A percentile compares a stretch with the other conserved stretches of the same genome.
Conservation (phyloP, 23 tunicate genomes). For the Ciona savignyi region DNA sequence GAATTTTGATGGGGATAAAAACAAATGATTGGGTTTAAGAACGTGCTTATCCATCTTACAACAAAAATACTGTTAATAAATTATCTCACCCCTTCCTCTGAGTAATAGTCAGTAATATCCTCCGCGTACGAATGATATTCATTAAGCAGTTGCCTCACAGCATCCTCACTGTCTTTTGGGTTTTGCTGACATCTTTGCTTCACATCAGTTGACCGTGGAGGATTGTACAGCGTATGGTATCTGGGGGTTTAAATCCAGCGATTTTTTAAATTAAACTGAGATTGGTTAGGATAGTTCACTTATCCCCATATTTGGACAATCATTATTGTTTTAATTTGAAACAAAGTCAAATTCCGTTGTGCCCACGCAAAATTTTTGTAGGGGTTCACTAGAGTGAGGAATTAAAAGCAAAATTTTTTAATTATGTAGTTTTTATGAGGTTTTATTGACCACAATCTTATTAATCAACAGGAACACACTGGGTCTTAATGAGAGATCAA, state of each 20-base stretch:
- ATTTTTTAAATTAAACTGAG: too few relatives aligned
- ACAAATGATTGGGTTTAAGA: neutral
- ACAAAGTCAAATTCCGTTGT: too few relatives aligned
- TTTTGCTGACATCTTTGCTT: slow-evolving; percentile 53
- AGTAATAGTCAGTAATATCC: slow-evolving; percentile 66
- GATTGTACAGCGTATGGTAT: slow-evolving; percentile 80
- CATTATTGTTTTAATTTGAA: too few relatives aligned
- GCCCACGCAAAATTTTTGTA: too few relatives aligned
- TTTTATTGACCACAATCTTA: too few relatives aligned
- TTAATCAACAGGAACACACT: too few relatives aligned
- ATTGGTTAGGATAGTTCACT: too few relatives aligned
- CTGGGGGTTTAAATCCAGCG: slow-evolving; percentile 10
- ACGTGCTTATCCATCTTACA: neutral
- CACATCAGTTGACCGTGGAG: slow-evolving; percentile 64
- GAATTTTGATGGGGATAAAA: neutral
- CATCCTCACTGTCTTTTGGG: slow-evolving; percentile 53
- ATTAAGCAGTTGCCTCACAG: slow-evolving; percentile 34
- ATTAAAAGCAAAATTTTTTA: too few relatives aligned
- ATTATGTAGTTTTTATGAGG: too few relatives aligned
- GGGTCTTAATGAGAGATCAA: too few relatives aligned
- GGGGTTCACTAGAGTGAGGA: too few relatives aligned
- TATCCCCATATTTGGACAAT: too few relatives aligned
- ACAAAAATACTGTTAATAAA: neutral
- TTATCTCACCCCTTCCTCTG: slow-evolving; percentile 61
- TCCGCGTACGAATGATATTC: slow-evolving; percentile 43